These are phyloP conservation scores for Drosophila nr. perissopoda DNA, from an alignment of 2,888 invertebrate genomes.

Conservation along the genomic window DNA sequence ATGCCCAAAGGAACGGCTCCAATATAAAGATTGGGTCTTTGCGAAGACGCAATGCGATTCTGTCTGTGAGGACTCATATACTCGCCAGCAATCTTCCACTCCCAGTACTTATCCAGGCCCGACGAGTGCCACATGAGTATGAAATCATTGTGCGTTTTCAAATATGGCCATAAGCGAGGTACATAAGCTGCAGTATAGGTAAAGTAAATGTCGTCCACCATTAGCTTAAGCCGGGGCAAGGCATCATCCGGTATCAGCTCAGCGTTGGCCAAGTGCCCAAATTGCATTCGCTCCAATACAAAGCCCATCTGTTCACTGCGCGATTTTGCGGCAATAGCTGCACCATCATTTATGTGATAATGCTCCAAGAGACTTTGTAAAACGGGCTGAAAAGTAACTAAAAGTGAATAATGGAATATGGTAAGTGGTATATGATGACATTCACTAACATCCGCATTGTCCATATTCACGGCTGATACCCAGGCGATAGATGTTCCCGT, in stretches of 20 bases:
- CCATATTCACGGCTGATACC: constrained; percentile 87
- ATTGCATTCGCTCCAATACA: constrained; percentile 88
- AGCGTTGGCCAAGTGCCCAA: constrained; percentile 88
- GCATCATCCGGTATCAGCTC: constrained; percentile 88
- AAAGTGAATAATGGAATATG: neutral
- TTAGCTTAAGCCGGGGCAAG: constrained; percentile 86
- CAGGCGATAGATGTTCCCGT: constrained; percentile 89
- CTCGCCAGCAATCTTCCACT: constrained; percentile 84
- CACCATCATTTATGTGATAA: constrained; percentile 56
- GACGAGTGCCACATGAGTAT: constrained; percentile 87
- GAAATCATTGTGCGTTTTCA: constrained; percentile 86
- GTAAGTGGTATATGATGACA: neutral
- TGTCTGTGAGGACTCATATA: constrained; percentile 74
- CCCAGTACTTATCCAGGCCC: constrained; percentile 88
- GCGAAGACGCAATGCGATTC: constrained; percentile 69
- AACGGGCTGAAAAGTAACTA: constrained; percentile 44
- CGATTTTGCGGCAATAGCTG: constrained; percentile 82
- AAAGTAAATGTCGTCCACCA: constrained; percentile 89
- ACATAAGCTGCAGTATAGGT: constrained; percentile 87
- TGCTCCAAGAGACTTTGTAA: constrained; percentile 51
- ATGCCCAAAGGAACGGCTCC: constrained; percentile 74
- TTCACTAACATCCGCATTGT: constrained; percentile 84
- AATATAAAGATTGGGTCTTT: constrained; percentile 54
- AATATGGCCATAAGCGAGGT: constrained; percentile 87
- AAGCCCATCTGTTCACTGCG: constrained; percentile 86